Base-by-base conservation (phyloP, 92 coral and sea anemone genomes). In the Phymanthus crucifer region DNA sequence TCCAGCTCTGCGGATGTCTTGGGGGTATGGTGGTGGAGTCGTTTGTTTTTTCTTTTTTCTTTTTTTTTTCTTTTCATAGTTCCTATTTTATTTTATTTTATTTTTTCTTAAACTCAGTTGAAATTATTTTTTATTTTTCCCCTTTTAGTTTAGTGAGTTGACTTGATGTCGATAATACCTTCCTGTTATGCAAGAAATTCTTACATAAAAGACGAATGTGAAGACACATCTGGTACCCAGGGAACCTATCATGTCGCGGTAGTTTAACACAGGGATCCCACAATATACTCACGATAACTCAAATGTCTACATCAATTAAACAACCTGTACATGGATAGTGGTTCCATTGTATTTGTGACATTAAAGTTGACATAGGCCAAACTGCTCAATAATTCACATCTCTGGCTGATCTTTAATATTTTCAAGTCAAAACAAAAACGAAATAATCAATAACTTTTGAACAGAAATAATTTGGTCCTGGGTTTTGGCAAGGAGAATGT, bases 281-380 rank as follows among this genome's bases (percentile, higher is more conserved):
- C 3, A 24, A 27, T 29, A 6, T 2, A 27, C 68, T 34, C 68
- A 61, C 3, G 10, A 27, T 29, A 6, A 3, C 10, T 21, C 33
- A n/a, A 61, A 24, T 5, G 5, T 29, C 29, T 27, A 2, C 13
- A 10, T 61, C 68, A 61, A 61, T 27, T 7, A 17, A 27, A 74
- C 66, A 18, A 74, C 78, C 78, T 10, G 78, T 74, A 32, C n/a
- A 0, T 46, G 31, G 11, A 50, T 34, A 50, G 78, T 74, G 78
- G 78, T 50, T 74, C 37, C 4, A 74, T 74, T 74, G 78, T 74
- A 21, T 33, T 29, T 29, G 5, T 74, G 78, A 74, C 78, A 68
- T 74, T 7, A 74, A 47, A 16, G 66, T 40, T 35, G 74, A 3
- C 45, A 70, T 3, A 35, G 74, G 74, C 66, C 66, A 74, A 47